Conservation (phyloP, 1,140 invertebrate species). For the Orius insidiosus region DNA sequence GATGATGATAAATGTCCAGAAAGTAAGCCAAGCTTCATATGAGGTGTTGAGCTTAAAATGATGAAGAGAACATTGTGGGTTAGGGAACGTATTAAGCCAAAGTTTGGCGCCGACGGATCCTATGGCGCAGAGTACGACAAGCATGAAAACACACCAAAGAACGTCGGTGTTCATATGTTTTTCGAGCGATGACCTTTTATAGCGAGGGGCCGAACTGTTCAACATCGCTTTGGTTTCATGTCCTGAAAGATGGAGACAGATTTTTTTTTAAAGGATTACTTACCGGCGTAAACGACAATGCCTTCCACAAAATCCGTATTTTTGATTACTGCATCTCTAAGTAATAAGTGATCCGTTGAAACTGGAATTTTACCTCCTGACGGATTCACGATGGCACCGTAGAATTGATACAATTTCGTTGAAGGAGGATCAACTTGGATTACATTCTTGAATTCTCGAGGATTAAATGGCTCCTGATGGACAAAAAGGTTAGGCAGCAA, state of each 20-base stretch:
- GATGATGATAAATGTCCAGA: conserved; percentile 91
- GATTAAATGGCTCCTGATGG: conserved; percentile 40
- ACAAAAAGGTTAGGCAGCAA: too few species aligned
- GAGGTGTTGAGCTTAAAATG: conserved; percentile 24
- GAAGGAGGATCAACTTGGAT: conserved; percentile 86
- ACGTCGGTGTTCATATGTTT: conserved; percentile 90
- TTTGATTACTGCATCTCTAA: conserved; percentile 90
- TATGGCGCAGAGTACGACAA: conserved; percentile 75
- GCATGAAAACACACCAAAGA: conserved; percentile 87
- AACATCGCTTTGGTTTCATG: conserved; percentile 97
- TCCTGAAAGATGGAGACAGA: conserved; percentile 36
- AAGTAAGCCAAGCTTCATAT: conserved; percentile 65
- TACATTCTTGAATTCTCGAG: conserved; percentile 61
- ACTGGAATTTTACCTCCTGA: conserved; percentile 64
- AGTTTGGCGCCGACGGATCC: conserved; percentile 78
- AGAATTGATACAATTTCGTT: conserved; percentile 89
- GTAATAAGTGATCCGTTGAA: conserved; percentile 79
- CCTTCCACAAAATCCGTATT: conserved; percentile 90
- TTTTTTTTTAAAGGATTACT: conserved; percentile 14
- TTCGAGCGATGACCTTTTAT: conserved; percentile 88
- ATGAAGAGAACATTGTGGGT: conserved; percentile 42
- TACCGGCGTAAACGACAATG: conserved; percentile 89
- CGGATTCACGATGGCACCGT: conserved; percentile 72
- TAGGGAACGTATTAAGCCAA: conserved; percentile 47
- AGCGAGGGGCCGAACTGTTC: conserved; percentile 88